A percentile compares a stretch with the other conserved stretches of the same genome.
These are phyloP conservation scores for Sylvietta virens DNA, from an alignment of 2,113 vertebrate species.

Conservation along the genomic window DNA sequence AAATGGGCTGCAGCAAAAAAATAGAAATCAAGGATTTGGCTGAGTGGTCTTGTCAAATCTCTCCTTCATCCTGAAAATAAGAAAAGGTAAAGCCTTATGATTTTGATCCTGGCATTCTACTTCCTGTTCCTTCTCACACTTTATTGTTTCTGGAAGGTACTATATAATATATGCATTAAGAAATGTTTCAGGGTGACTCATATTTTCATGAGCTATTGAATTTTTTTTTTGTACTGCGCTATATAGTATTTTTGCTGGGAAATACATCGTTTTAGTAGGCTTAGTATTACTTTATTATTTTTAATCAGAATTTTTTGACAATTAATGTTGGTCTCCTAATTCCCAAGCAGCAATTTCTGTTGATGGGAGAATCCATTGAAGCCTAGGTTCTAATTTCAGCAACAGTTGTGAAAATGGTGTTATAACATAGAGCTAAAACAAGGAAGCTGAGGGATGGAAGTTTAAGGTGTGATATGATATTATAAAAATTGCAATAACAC, in stretches of 20 bases:
- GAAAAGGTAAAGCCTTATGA: not conserved
- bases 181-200: not conserved
- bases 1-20: not conserved
- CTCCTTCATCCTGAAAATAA: not conserved
- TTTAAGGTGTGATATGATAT: not conserved
- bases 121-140: not conserved
- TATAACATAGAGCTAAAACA: not conserved
- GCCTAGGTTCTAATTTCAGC: not conserved
- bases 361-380: not conserved
- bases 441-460: not conserved
- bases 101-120: not conserved
- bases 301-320: not conserved
- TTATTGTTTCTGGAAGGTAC: not conserved
- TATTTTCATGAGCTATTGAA: not conserved
- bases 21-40: not conserved
- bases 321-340: not conserved
- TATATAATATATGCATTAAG: not conserved
- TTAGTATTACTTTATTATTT: not conserved
- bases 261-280: not conserved
- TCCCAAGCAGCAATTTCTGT: not conserved
- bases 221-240: not conserved
- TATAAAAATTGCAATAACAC: not conserved
- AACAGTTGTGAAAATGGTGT: not conserved
- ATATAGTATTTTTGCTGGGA: not conserved
- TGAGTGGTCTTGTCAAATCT: not conserved